Evolutionary conservation across 2,888 invertebrate genomes (phyloP).

Genomic region (Hemaris fuciformis): DNA sequence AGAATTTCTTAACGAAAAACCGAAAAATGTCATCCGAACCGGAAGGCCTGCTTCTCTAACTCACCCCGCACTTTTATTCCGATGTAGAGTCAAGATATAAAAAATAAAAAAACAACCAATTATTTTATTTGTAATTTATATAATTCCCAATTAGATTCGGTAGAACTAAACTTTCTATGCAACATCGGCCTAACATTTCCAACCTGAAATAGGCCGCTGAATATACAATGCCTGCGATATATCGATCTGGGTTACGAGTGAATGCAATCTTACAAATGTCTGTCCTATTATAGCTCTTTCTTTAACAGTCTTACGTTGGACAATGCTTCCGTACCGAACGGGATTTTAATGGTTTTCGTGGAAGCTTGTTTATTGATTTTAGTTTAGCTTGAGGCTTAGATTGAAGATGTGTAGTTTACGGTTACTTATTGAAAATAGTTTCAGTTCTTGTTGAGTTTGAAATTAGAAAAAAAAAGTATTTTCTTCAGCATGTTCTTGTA

Average conservation of each 20-base stretch:
- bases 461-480: too few relatives aligned
- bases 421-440: too few relatives aligned
- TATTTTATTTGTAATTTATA: neutral
- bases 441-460: neutral
- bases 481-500: too few relatives aligned
- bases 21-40: too few relatives aligned
- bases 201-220: slow-evolving; percentile 63
- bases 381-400: neutral
- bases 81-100: too few relatives aligned
- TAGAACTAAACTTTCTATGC: neutral
- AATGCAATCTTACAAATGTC: slow-evolving; percentile 58
- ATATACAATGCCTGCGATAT: slow-evolving; percentile 66
- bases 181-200: slow-evolving; percentile 34
- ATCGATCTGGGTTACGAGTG: slow-evolving; percentile 50
- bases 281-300: slow-evolving; percentile 51
- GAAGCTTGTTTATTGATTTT: slow-evolving; percentile 16
- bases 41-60: too few relatives aligned
- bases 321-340: slow-evolving; percentile 38
- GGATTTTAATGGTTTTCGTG: slow-evolving; percentile 38
- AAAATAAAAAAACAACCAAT: too few relatives aligned
- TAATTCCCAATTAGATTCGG: neutral
- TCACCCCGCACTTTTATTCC: too few relatives aligned
- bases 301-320: slow-evolving; percentile 48
- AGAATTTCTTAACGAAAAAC: too few relatives aligned
- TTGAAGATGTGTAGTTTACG: neutral